Evolutionary conservation across 2,888 invertebrate genomes (phyloP).

Genomic region (Scaptodrosophila latifasciaeformis): DNA sequence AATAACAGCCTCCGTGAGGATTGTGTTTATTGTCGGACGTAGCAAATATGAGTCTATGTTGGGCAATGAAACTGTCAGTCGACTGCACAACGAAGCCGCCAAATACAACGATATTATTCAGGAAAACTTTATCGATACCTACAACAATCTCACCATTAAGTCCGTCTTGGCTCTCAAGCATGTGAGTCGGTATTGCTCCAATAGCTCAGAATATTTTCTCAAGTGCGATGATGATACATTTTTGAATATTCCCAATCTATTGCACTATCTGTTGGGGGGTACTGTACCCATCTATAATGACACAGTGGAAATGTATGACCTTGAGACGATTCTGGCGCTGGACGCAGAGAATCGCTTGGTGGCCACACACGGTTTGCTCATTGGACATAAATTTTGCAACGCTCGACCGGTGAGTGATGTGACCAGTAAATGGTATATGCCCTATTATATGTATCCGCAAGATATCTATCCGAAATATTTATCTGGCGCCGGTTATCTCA

Average conservation of each 20-base stretch:
- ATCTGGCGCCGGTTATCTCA: constrained; percentile 87
- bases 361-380: constrained; percentile 77
- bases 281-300: constrained; percentile 74
- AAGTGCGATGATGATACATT: constrained; percentile 93
- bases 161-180: constrained; percentile 90
- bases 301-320: constrained; percentile 70
- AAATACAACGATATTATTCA: constrained; percentile 86
- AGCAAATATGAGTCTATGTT: constrained; percentile 50
- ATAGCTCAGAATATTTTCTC: constrained; percentile 80
- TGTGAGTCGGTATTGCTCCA: constrained; percentile 81
- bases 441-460: constrained; percentile 85
- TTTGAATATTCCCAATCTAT: constrained; percentile 83
- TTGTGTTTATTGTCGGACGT: constrained; percentile 72
- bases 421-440: constrained; percentile 88
- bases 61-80: constrained; percentile 78
- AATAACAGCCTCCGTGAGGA: constrained; percentile 49
- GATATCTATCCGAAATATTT: constrained; percentile 86
- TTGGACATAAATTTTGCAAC: constrained; percentile 86
- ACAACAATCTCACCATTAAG: constrained; percentile 90
- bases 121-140: constrained; percentile 88
- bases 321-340: constrained; percentile 56
- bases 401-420: constrained; percentile 84
- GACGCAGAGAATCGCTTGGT: constrained; percentile 65
- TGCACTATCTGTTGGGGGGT: constrained; percentile 76
- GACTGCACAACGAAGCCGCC: constrained; percentile 81